Percentiles rank a stretch among this genome's conserved stretches.
These are phyloP conservation scores for Andrena chrysosceles DNA, from an alignment of 2,888 invertebrate species.

Conservation along the genomic window DNA sequence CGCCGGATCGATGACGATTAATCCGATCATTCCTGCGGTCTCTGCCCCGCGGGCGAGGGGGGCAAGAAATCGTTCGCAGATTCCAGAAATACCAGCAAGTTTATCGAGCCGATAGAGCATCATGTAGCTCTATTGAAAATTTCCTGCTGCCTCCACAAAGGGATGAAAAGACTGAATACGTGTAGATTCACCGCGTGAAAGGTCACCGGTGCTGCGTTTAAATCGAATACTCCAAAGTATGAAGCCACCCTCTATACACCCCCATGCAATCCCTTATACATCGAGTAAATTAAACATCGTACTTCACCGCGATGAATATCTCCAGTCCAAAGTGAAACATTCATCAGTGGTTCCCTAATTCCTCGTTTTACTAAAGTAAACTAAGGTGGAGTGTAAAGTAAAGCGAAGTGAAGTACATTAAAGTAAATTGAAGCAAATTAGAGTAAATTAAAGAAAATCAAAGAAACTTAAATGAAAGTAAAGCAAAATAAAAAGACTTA, in stretches of 20 bases:
- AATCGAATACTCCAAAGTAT: neutral
- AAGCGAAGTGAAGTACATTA: too few relatives aligned
- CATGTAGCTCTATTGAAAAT: conserved; percentile 46
- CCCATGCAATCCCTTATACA: neutral
- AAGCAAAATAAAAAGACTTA: too few relatives aligned
- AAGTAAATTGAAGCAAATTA: too few relatives aligned
- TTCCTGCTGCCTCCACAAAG: conserved; percentile 27
- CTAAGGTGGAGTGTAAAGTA: too few relatives aligned
- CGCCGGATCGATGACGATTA: too few relatives aligned
- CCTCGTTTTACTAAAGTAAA: too few relatives aligned
- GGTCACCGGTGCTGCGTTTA: conserved; percentile 28
- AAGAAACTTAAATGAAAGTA: too few relatives aligned
- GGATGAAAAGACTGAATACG: conserved; percentile 38
- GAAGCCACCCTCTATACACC: neutral
- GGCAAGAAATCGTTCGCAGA: conserved; percentile 14
- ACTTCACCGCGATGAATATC: neutral
- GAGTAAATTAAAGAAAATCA: too few relatives aligned
- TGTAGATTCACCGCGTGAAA: conserved; percentile 11
- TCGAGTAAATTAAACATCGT: neutral
- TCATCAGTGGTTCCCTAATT: too few relatives aligned
- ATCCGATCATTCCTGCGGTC: too few relatives aligned
- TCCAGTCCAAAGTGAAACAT: too few relatives aligned
- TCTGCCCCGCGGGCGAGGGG: too few relatives aligned
- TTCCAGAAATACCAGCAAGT: conserved; percentile 32
- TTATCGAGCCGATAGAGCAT: conserved; percentile 43